Evolutionary conservation across 1,140 invertebrate genomes (phyloP).

Genomic region (Drosophila mojavensis): DNA sequence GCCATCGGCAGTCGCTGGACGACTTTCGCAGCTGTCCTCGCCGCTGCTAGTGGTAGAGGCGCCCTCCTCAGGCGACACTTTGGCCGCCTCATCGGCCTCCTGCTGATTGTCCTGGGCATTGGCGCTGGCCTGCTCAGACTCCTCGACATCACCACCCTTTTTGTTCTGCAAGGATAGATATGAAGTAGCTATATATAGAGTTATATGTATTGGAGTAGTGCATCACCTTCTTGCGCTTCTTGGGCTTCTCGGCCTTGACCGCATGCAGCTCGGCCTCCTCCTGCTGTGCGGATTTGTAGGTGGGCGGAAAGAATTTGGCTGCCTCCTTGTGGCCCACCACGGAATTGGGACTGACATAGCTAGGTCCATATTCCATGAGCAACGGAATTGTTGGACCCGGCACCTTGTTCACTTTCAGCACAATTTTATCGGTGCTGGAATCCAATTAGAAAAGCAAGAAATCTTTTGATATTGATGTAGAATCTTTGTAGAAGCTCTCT

Average conservation of each 20-base stretch:
- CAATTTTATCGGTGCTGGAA: constrained; percentile 86
- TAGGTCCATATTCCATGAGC: constrained; percentile 85
- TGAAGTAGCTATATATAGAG: background rate
- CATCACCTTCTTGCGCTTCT: constrained; percentile 66
- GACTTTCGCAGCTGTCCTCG: constrained; percentile 74
- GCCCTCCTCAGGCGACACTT: constrained; percentile 67
- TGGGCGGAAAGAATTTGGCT: constrained; percentile 86
- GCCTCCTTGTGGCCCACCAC: constrained; percentile 86
- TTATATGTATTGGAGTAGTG: background rate
- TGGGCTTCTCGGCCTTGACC: constrained; percentile 69
- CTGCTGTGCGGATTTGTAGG: constrained; percentile 84
- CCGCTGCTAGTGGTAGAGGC: constrained; percentile 73
- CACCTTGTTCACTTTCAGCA: constrained; percentile 85
- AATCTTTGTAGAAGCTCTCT: background rate
- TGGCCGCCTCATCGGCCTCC: constrained; percentile 63
- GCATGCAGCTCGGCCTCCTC: constrained; percentile 70
- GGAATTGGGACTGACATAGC: constrained; percentile 86
- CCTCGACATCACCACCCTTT: constrained; percentile 58
- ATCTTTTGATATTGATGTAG: background rate
- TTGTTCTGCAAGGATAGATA: constrained; percentile 48
- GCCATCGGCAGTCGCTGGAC: constrained; percentile 70
- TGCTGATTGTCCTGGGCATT: constrained; percentile 43
- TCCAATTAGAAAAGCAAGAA: background rate
- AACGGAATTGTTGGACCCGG: constrained; percentile 84
- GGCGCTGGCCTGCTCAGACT: constrained; percentile 32